Evolutionary conservation across 2,888 invertebrate genomes (phyloP), one percentile per base, ranked within the genome.

Genomic region (Stenchaetothrips biformis): DNA sequence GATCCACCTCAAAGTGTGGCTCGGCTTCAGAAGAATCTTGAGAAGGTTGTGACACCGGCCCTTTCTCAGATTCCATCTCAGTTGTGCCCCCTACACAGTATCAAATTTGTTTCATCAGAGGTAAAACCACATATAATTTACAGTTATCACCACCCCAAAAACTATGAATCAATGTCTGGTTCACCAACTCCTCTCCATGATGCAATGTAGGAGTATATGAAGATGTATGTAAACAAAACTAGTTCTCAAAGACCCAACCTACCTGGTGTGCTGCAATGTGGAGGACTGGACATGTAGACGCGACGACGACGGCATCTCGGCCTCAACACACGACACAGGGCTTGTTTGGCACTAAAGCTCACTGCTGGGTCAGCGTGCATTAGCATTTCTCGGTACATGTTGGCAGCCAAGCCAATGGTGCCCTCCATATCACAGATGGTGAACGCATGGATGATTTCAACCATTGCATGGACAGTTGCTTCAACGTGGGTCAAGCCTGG

Each of bases 361-460:
- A 97, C 94, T 77, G 90, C 89, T 78, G 93, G 92, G 84, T 97
- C 95, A 82, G 94, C 92, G 82, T 94, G 94, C 47, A 97, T 88
- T 16, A 98, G 88, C 53, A 98, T 88, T 48, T 94, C 93, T 53
- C 96, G 88, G 84, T 96, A 96, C 81, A 94, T 90, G 85, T 92
- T 91, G 79, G 92, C 91, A n/a, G 92, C 92, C 78, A 94, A 89
- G 18, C 91, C 89, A 78, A 93, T 89, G 81, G 90, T 89, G 78
- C 86, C 87, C 80, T 90, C 89, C 13, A 89, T 85, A 83, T 90
- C 90, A 82, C 89, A 89, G 78, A 89, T 88, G 74, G 94, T 93
- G 87, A 96, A 95, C 0, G 96, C 96, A 85, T 97, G 96, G 84
- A 98, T 92, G 49, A 96, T 95, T 86, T 98, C 97, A 0, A 97